These are phyloP conservation scores for Clarias macrocephalus DNA, from an alignment of 2,113 vertebrate genomes.

Conservation along the genomic window DNA sequence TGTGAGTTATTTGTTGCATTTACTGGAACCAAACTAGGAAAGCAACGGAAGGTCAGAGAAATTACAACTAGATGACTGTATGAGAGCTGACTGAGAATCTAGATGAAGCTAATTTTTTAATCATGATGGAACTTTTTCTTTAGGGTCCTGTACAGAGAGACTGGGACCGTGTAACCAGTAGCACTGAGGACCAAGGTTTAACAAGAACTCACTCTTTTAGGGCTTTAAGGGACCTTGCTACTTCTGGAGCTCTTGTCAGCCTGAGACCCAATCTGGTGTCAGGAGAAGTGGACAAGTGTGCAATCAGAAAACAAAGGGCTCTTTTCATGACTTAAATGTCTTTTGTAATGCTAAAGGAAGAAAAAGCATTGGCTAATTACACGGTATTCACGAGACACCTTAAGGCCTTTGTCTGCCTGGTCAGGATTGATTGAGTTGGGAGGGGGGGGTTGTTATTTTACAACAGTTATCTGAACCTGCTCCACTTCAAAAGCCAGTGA, in stretches of 20 bases:
- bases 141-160: background rate
- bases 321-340: conserved; percentile 54
- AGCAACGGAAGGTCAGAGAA: background rate
- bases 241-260: conserved; percentile 35
- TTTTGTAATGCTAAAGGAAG: conserved; percentile 51
- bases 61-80: background rate
- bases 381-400: conserved; percentile 56
- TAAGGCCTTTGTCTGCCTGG: conserved; percentile 44
- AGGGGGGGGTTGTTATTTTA: conserved; percentile 43
- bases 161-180: background rate
- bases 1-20: background rate
- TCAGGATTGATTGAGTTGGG: conserved; percentile 40
- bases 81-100: background rate
- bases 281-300: conserved; percentile 49
- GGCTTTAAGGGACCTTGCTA: conserved; percentile 34
- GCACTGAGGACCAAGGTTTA: background rate
- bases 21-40: background rate
- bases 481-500: conserved; percentile 49
- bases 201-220: background rate
- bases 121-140: background rate
- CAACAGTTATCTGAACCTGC: conserved; percentile 48
- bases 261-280: conserved; percentile 48
- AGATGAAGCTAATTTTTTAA: background rate
- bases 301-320: conserved; percentile 54
- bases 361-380: conserved; percentile 56